These are phyloP conservation scores for Edolisoma coerulescens DNA, from an alignment of 2,113 vertebrate species.

Conservation along the genomic window DNA sequence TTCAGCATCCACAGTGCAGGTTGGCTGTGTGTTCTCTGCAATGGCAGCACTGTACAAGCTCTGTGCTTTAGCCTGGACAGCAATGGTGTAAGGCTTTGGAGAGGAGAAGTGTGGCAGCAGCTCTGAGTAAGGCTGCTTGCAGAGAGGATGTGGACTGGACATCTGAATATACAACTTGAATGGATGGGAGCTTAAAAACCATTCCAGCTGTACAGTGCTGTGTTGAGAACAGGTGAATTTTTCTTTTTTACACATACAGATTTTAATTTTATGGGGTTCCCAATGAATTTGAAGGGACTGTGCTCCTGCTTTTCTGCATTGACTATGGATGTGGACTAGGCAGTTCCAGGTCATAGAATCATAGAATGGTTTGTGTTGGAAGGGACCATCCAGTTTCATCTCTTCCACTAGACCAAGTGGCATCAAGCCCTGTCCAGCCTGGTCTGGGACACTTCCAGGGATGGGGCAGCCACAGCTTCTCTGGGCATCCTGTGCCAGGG, in stretches of 20 bases:
- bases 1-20: too few species aligned
- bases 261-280: neutral
- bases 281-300: neutral
- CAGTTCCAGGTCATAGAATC: neutral
- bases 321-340: neutral
- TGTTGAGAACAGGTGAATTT: neutral
- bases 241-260: neutral
- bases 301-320: neutral
- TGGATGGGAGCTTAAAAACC: neutral
- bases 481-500: neutral
- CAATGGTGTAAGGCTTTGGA: fast-evolving
- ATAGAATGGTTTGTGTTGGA: neutral
- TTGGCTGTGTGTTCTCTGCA: neutral
- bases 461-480: neutral
- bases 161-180: neutral
- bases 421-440: neutral
- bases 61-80: neutral
- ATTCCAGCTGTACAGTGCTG: neutral
- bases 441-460: neutral
- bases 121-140: neutral
- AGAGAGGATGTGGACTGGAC: neutral
- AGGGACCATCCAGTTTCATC: neutral
- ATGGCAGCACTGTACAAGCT: neutral
- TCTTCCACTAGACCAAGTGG: neutral
- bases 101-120: neutral